Evolutionary conservation across 1,140 invertebrate species (phyloP).

Genomic region (Mycetomoellerius zeteki): DNA sequence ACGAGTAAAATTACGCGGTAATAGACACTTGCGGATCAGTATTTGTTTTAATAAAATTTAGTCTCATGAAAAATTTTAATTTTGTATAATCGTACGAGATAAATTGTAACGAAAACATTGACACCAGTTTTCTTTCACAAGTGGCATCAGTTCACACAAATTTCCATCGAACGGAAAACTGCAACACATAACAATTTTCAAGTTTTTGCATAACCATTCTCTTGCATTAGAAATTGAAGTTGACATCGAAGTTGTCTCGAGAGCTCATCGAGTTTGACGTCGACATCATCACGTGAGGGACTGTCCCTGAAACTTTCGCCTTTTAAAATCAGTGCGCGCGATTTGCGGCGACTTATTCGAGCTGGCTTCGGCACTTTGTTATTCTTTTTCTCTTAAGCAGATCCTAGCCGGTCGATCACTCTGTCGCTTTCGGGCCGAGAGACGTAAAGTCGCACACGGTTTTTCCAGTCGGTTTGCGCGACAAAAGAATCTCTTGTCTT

Average conservation of each 20-base stretch:
- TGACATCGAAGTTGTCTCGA: not conserved
- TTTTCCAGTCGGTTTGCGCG: constrained; percentile 71
- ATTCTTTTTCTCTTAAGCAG: constrained; percentile 2
- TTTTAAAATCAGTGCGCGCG: constrained; percentile 4
- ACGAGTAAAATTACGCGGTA: not conserved
- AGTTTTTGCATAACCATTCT: constrained; percentile 28
- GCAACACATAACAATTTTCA: constrained; percentile 25
- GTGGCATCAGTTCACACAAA: constrained; percentile 14
- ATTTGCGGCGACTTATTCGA: constrained; percentile 10
- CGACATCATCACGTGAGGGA: constrained; percentile 20
- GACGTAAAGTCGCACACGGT: constrained; percentile 65
- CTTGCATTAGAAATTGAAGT: constrained; percentile 15
- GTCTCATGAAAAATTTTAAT: constrained; percentile 8
- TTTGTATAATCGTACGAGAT: not conserved
- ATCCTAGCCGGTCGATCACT: constrained; percentile 26
- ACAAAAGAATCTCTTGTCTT: constrained; percentile 65
- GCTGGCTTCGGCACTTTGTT: not conserved
- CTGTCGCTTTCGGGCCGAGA: constrained; percentile 30
- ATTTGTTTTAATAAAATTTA: constrained; percentile 8
- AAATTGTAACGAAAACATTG: not conserved
- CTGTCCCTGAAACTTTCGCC: constrained; percentile 37
- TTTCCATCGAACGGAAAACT: constrained; percentile 4
- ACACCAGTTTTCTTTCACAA: not conserved
- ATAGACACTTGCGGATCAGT: not conserved
- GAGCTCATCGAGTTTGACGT: constrained; percentile 11